Evolutionary conservation across 2,113 vertebrate genomes (phyloP), one percentile per base, ranked within the genome.

Genomic region (Perca flavescens): DNA sequence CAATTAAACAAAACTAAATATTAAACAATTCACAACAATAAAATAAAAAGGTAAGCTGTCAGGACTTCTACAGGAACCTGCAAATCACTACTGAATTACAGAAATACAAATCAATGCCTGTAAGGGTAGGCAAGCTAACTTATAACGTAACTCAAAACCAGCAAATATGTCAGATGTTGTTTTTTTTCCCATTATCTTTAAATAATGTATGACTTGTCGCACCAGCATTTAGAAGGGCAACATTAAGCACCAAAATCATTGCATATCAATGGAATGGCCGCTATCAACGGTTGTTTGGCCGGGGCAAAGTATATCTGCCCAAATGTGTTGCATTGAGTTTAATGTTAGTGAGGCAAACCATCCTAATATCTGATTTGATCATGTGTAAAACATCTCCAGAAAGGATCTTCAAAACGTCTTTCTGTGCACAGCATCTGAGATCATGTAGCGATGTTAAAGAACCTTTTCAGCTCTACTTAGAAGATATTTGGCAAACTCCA

Each of bases 1-100:
- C 46, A 46, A 67, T 76, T 65, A 40, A 75, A 76, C 43, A 52
- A 68, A 36, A 19, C 53, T 4, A 54, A 47, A 58, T 43, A n/a
- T 75, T 5, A 28, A 47, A 74, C 5, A 11, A 3, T 69, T 46
- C 40, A 1, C 65, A 77, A 40, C 56, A 63, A 36, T 12, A 9
- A 43, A 46, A 21, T 13, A 21, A 43, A 31, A 58, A 16, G 22
- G 13, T 16, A 43, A 58, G 14, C 6, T 34, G 54, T 63, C 25
- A 16, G 13, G 47, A 46, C 17, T 13, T 13, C 5, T 65, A 60
- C 19, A 47, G 36, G n/a, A 61, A 22, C 36, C 2, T 14, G 19
- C 16, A 19, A 63, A 63, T 46, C 1, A 64, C 40, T 16, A 17
- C n/a, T 25, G 25, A 1, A 65, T 54, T 12, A n/a, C 7, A 17